Evolutionary conservation across 2,113 vertebrate species (phyloP).

Genomic region (Athene cunicularia): DNA sequence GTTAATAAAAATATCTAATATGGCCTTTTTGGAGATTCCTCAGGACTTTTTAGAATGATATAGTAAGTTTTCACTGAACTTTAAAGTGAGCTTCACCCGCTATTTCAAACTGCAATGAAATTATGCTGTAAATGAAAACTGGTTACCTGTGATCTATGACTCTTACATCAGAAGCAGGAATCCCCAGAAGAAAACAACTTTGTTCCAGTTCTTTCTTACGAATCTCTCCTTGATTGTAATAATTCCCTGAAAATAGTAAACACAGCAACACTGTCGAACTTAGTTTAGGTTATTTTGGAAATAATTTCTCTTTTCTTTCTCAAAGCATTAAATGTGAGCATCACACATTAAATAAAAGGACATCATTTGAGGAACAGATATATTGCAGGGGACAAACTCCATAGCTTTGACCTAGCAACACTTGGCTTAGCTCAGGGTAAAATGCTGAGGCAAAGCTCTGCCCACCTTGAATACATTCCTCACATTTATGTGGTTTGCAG

Average conservation of each 20-base stretch:
- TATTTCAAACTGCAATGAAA: background rate
- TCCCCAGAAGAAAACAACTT: conserved; percentile 89
- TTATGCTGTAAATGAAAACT: background rate
- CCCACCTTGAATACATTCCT: background rate
- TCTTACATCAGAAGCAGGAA: conserved; percentile 82
- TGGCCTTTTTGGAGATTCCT: background rate
- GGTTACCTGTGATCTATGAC: conserved; percentile 90
- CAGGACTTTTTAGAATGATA: background rate
- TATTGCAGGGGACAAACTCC: background rate
- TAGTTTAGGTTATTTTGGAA: background rate
- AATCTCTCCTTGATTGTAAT: conserved; percentile 87
- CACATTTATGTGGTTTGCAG: background rate
- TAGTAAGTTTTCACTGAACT: background rate
- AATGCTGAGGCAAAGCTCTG: background rate
- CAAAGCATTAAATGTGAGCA: background rate
- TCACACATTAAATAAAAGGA: background rate
- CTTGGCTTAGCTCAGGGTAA: background rate
- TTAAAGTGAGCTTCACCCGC: background rate
- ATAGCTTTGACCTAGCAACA: background rate
- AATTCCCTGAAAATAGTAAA: conserved; percentile 86
- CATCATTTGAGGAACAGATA: background rate
- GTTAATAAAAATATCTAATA: background rate
- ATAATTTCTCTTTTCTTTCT: background rate
- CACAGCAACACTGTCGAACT: background rate
- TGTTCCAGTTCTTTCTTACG: conserved; percentile 89